Base-by-base conservation (phyloP, 2,113 vertebrate species). In the Caranx ignobilis region DNA sequence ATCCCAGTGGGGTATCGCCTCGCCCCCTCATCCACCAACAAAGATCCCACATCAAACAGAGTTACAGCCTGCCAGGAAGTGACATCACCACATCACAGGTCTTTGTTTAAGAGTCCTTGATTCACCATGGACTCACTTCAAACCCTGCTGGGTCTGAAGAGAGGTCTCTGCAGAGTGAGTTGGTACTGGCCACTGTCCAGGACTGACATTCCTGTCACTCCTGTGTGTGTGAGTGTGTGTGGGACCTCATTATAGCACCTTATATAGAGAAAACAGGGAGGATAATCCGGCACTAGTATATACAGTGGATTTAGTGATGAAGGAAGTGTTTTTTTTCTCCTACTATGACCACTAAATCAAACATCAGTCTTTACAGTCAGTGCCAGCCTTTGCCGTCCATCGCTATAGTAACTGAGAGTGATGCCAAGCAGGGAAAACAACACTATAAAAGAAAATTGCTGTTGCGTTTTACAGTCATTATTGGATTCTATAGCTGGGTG, bases 391-490 rank as follows among this genome's bases (percentile, higher is more conserved):
- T 84, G 62, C 75, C 10, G 32, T 71, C 57, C 83, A 87, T 88
- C 71, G 19, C 89, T 88, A 88, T 90, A 87, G 93, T 85, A 70
- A 92, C 89, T 37, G 19, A 77, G 64, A 81, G 84, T 70, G 43
- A 79, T 77, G 89, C 82, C 82, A 79, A 61, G 76, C 43, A 70
- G 84, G 83, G 82, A 89, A 93, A 90, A 91, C 89, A 91, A 86
- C 87, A 87, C 80, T 87, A 86, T 89, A 90, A 94, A 94, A 92
- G 74, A 87, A 87, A 86, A 89, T 84, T 82, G 87, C 71, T 71
- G 83, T 66, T 81, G 67, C 55, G 70, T 86, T 90, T 89, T 76
- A 83, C 82, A 92, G 92, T 92, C 92, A 85, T 84, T 90, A 89
- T 85, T 92, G 92, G 87, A 89, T 85, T 71, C 79, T 88, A 90